Evolutionary conservation across 2,797 vertebrate genomes (phyloP), one percentile per base, ranked within the genome.

Genomic region (Girardinus metallicus): DNA sequence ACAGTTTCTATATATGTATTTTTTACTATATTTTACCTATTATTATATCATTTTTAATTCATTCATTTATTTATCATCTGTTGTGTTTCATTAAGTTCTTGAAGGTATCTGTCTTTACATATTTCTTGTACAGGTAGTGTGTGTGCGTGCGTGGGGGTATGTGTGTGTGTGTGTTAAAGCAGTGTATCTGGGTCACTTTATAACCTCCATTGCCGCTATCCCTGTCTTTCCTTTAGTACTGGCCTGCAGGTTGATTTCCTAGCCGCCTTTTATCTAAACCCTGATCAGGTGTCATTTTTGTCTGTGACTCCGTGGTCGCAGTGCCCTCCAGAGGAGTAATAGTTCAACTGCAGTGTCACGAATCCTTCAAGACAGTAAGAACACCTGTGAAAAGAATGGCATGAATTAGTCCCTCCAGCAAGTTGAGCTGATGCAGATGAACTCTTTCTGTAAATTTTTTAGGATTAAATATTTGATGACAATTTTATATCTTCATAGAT

Each of bases 241-340:
- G 44, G 21, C 47, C 68, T 75, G 44, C 15, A 72, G 57, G 74
- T 83, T 73, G 72, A 82, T 86, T 81, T 83, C 34, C 74, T 84
- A 68, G 78, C 76, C 64, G 46, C 84, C 83, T 82, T 80, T 80
- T 16, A 77, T 78, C 44, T 74, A 64, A 72, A 75, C 31, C 23
- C 51, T 29, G 51, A 85, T 77, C 64, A 76, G 64, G 75, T 68
- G 70, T 81, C 55, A 73, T 10, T n/a, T 80, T 66, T 62, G 23
- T 66, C 31, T 43, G 8, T 26, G 64, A 82, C 11, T 43, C 66
- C 64, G 83, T 74, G 82, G 81, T 77, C 82, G 88, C 83, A 94
- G 82, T 88, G 92, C 88, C 89, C 86, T 84, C 94, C 87, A 47
- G 72, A 84, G 94, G 81, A 51, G 26, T 1, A 70, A 26, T 0